Evolutionary conservation across 2,888 invertebrate genomes (phyloP), one percentile per base, ranked within the genome.

Genomic region (Pachymerium ferrugineum): DNA sequence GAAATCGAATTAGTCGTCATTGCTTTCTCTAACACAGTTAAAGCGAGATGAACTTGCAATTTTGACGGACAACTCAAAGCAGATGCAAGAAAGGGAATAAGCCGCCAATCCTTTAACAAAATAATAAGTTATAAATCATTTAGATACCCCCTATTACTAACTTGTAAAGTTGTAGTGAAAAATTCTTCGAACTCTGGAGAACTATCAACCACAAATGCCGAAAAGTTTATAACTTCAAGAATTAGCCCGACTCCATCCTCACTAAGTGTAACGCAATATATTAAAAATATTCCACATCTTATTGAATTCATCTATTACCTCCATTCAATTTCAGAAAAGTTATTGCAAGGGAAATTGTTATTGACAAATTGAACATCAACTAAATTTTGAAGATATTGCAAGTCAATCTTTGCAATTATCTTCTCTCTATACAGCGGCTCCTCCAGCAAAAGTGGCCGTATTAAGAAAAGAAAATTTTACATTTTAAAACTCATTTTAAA

Each of bases 51-150:
- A 10, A 54, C 54, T 54, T 54, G 22, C 22, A 8, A 22, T 25
- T 54, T 54, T 10, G 54, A 54, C 14, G 30, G 29, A 1, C 29
- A 69, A 12, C 29, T 29, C 30, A 69, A 29, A 30, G 25, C 2
- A 8, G 33, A 29, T 69, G 69, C 69, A 5, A 69, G 69, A 12
- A 69, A 69, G 25, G 69, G 69, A 33, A 30, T 33, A 69, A 69
- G 30, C 14, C 33, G 69, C 31, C 31, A 33, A 69, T 69, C 69
- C 69, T 69, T 14, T 5, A 33, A 69, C 10, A 69, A 25, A 25
- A 4, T 6, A 25, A 25, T 5, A 14, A 25, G 10, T 54, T 54
- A 22, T 8, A 16, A 4, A 47, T 14, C 22, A 16, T 1, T 47
- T 38, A 2, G n/a, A 38, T n/a, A 12, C 12, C 12, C 22, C 5